Evolutionary conservation across 2,113 vertebrate species (phyloP).

Genomic region (Syrrhaptes paradoxus): DNA sequence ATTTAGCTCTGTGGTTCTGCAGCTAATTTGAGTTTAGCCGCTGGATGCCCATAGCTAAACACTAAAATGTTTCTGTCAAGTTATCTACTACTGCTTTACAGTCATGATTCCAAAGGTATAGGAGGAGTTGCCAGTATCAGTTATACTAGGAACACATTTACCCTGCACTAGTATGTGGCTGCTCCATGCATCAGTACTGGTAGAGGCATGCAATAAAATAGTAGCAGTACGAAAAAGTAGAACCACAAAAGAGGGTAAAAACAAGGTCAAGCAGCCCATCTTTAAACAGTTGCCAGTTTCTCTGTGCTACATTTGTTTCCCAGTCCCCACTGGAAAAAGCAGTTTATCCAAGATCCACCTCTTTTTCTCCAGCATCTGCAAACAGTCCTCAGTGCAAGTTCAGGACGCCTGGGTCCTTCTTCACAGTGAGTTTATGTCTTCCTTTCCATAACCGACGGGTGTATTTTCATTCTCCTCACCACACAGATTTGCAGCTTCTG

Average conservation of each 20-base stretch:
- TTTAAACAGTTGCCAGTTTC: not conserved
- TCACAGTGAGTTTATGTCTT: not conserved
- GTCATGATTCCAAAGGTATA: not conserved
- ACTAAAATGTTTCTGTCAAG: not conserved
- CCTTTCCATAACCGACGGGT: not conserved
- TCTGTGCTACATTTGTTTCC: not conserved
- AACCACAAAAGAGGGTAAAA: not conserved
- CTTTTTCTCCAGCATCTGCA: not conserved
- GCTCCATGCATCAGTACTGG: not conserved
- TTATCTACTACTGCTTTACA: not conserved
- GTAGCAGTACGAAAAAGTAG: not conserved
- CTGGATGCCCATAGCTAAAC: not conserved
- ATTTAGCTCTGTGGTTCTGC: not conserved
- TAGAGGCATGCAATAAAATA: not conserved
- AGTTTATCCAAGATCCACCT: not conserved
- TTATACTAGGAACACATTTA: not conserved
- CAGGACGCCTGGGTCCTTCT: not conserved
- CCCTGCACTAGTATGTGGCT: fast-evolving
- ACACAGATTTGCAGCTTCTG: not conserved
- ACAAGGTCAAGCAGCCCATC: not conserved
- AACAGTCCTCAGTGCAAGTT: not conserved
- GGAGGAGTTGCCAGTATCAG: not conserved
- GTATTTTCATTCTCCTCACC: not conserved
- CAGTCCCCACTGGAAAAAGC: not conserved
- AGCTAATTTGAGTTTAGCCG: not conserved